phyloP scores from a whole-genome alignment of 1,140 invertebrate genomes.

The Scaptomyza graminum region DNA sequence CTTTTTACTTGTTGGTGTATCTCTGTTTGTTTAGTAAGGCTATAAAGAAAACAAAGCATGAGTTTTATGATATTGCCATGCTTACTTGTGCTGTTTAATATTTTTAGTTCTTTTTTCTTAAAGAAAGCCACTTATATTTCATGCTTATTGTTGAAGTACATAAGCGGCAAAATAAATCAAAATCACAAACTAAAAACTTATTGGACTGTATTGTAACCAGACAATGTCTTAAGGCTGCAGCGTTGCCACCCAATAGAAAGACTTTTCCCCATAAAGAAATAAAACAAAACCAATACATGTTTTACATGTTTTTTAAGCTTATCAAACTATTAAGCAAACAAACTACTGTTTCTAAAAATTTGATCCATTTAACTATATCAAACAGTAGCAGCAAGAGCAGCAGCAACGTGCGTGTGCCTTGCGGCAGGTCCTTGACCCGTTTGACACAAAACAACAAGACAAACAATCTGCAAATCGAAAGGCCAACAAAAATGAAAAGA shows the following conservation, averaged over 20 bases:
- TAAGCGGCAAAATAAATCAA: too few species aligned
- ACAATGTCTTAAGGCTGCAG: neutral
- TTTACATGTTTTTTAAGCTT: neutral
- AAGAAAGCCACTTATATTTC: too few species aligned
- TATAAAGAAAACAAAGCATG: slow-evolving; percentile 4
- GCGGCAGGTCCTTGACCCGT: slow-evolving; percentile 43
- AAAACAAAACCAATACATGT: too few species aligned
- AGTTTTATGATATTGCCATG: too few species aligned
- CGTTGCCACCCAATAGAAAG: slow-evolving; percentile 10
- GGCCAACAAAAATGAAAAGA: slow-evolving; percentile 4
- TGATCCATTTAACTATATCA: slow-evolving; percentile 2
- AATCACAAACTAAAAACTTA: neutral
- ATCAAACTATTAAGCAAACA: neutral
- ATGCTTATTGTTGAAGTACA: too few species aligned
- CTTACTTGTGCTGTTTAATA: too few species aligned
- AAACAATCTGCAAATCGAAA: slow-evolving; percentile 18
- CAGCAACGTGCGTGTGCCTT: slow-evolving; percentile 10
- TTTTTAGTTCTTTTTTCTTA: too few species aligned
- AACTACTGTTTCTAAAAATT: slow-evolving; percentile 7
- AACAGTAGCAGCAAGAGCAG: neutral
- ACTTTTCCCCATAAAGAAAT: neutral
- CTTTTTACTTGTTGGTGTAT: slow-evolving; percentile 22
- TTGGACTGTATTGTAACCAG: neutral
- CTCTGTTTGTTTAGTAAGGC: slow-evolving; percentile 10
- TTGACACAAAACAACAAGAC: slow-evolving; percentile 26